Evolutionary conservation across 2,797 vertebrate genomes (phyloP).

Genomic region (Neosalanx taihuensis): DNA sequence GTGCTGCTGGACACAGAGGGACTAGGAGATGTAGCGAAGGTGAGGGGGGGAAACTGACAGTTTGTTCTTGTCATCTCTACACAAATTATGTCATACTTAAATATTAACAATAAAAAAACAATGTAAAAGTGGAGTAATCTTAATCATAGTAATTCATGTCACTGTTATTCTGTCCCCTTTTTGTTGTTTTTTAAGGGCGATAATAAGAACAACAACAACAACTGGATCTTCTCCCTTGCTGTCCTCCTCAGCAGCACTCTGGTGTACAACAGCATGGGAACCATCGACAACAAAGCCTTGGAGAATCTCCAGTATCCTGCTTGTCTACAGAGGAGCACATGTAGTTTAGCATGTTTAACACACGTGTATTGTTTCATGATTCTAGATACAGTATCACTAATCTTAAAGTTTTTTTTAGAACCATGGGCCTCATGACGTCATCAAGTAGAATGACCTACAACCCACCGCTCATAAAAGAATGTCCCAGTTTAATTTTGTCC

Average conservation of each 20-base stretch:
- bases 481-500: constrained; percentile 9
- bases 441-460: neutral
- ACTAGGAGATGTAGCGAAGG: neutral
- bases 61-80: too few species aligned
- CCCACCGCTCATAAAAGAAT: neutral
- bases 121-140: too few species aligned
- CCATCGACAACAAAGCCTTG: constrained; percentile 64
- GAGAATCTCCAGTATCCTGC: constrained; percentile 71
- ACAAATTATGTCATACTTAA: too few species aligned
- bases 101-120: too few species aligned
- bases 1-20: constrained; percentile 10
- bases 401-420: too few species aligned
- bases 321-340: neutral
- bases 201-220: constrained; percentile 63
- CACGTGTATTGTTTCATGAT: too few species aligned
- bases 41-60: neutral
- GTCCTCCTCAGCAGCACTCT: constrained; percentile 66
- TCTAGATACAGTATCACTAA: too few species aligned
- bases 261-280: constrained; percentile 66
- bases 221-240: constrained; percentile 63
- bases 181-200: constrained; percentile 49
- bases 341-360: neutral
- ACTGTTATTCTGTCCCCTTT: neutral
- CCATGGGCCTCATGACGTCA: neutral
- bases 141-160: too few species aligned